Percentiles rank a stretch among this genome's conserved stretches.
Evolutionary conservation across 1,140 invertebrate species (phyloP).

Genomic region (Magallana angulata): DNA sequence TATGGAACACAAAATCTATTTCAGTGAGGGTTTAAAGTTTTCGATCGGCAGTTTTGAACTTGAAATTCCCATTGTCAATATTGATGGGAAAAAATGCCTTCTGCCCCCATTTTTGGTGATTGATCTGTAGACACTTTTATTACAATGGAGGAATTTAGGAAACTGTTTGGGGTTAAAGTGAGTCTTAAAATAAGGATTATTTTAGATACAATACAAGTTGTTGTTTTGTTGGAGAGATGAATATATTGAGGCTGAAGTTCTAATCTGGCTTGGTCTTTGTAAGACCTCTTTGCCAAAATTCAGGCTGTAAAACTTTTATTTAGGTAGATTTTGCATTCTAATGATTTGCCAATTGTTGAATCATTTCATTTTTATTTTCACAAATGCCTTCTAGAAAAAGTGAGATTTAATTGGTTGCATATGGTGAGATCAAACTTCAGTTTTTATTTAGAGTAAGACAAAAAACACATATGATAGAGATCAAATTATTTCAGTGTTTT

Average conservation of each 20-base stretch:
- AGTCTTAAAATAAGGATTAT: constrained; percentile 16
- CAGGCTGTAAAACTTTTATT: too few species aligned
- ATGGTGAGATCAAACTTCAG: neutral
- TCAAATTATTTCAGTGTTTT: too few species aligned
- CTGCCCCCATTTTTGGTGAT: neutral
- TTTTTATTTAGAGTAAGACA: neutral
- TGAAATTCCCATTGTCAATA: constrained; percentile 11
- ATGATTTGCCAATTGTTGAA: too few species aligned
- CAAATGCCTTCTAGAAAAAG: neutral
- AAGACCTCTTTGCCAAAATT: too few species aligned
- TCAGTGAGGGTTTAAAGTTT: neutral
- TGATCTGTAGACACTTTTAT: constrained; percentile 4
- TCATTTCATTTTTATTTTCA: too few species aligned
- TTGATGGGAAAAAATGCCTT: constrained; percentile 6
- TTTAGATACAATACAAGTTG: neutral
- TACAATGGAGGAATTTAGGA: constrained; percentile 18
- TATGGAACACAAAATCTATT: constrained; percentile 7
- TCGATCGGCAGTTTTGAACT: neutral
- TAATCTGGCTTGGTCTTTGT: too few species aligned
- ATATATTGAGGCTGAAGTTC: too few species aligned
- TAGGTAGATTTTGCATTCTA: too few species aligned
- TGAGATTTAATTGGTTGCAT: neutral
- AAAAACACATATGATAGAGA: too few species aligned
- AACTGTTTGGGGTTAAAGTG: constrained; percentile 24
- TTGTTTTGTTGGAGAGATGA: neutral